Evolutionary conservation across 2,113 vertebrate genomes (phyloP).

Genomic region (Grantiella picta): DNA sequence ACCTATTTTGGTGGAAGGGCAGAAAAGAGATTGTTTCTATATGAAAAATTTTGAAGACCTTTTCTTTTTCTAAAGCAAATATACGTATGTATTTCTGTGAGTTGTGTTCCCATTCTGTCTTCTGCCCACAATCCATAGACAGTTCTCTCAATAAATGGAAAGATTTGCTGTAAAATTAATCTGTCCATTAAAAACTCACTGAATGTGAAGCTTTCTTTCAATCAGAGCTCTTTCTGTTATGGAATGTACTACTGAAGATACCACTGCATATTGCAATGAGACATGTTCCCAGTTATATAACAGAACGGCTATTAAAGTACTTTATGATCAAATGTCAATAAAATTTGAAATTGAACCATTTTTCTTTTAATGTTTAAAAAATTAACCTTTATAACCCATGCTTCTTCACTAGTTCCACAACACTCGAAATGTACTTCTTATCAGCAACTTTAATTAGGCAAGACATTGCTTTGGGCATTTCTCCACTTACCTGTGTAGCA

Average conservation of each 20-base stretch:
- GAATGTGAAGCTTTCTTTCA: neutral
- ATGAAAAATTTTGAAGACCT: neutral
- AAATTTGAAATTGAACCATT: neutral
- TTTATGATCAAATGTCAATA: neutral
- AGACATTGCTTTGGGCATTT: neutral
- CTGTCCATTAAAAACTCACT: neutral
- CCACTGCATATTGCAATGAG: neutral
- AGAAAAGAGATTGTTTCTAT: neutral
- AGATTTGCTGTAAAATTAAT: neutral
- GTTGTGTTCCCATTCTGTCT: neutral
- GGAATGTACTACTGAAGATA: neutral
- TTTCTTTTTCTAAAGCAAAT: neutral
- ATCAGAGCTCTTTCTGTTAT: neutral
- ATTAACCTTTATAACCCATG: neutral
- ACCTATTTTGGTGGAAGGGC: neutral
- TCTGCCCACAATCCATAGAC: neutral
- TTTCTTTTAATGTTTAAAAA: neutral
- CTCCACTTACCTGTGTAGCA: neutral
- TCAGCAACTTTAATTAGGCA: neutral
- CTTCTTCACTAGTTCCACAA: neutral
- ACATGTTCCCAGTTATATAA: neutral
- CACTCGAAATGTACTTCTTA: neutral
- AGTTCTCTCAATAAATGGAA: neutral
- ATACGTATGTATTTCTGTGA: neutral
- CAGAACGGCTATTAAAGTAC: neutral